Conservation (phyloP, 2,888 invertebrate genomes). For the Orthosia gothica region DNA sequence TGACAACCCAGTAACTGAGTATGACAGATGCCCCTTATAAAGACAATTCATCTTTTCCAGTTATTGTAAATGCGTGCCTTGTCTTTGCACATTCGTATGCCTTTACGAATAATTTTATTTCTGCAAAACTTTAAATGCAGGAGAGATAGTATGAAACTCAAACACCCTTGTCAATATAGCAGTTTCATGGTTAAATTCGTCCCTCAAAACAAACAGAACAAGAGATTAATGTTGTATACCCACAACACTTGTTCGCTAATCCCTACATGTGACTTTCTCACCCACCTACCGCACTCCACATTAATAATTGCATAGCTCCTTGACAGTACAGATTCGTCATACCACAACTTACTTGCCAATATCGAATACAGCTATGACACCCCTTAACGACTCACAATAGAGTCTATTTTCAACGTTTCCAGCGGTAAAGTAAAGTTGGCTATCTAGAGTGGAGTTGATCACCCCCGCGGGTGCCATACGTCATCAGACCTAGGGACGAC, state of each 20-base stretch:
- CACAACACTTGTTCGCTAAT: slow-evolving; percentile 63
- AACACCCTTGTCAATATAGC: slow-evolving; percentile 6
- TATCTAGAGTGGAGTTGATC: slow-evolving; percentile 76
- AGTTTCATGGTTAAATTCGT: slow-evolving; percentile 11
- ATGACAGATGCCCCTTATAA: no score
- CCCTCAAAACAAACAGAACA: slow-evolving; percentile 59
- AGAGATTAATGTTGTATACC: slow-evolving; percentile 61
- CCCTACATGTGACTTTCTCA: slow-evolving; percentile 67
- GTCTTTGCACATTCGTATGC: not conserved
- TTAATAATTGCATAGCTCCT: slow-evolving; percentile 74
- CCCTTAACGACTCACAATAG: slow-evolving; percentile 14
- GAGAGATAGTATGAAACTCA: not conserved
- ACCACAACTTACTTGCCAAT: slow-evolving; percentile 60
- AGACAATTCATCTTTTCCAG: no score
- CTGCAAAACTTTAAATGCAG: not conserved
- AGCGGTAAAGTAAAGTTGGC: slow-evolving; percentile 49
- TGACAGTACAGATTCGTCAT: slow-evolving; percentile 78
- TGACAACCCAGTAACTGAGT: no score
- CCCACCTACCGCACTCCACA: slow-evolving; percentile 70
- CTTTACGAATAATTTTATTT: not conserved
- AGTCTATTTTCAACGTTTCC: slow-evolving; percentile 13
- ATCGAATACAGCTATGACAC: slow-evolving; percentile 11
- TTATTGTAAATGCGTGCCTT: no score
- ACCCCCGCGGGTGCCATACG: slow-evolving; percentile 86
- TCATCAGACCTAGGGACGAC: slow-evolving; percentile 79